Evolutionary conservation across 1,140 invertebrate species (phyloP), one percentile per base, ranked within the genome.

Genomic region (Camponotus pennsylvanicus): DNA sequence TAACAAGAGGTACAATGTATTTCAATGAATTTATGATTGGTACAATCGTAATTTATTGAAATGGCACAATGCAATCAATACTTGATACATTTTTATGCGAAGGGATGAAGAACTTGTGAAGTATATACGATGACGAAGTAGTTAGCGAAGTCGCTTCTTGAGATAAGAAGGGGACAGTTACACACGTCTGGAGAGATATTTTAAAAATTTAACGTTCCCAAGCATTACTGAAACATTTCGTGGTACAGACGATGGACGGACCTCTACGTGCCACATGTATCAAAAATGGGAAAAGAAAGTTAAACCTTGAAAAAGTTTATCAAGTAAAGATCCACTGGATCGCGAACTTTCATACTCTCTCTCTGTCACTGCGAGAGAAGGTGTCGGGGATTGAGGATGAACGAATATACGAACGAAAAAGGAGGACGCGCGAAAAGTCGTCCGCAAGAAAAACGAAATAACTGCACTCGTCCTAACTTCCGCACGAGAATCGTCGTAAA

Each of bases 381-480:
- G 67, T 88, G 84, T 86, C 66, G 40, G 18, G 27, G n/a, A 73
- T 34, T 49, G 49, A 32, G 21, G 66, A 59, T 21, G 55, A 34
- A 55, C 13, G 40, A 32, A 15, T 18, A 32, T 40, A 13, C 18
- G 32, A 34, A 55, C 45, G 13, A 34, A 15, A 69, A 21, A 42
- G 52, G 52, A 61, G 32, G n/a, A n/a, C n/a, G 55, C 55, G 45
- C 45, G 49, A 86, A 40, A 80, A 80, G 80, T 82, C 34, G 45
- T 3, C 42, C 34, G 52, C 34, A 40, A 79, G 71, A 83, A 86
- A 89, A 90, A 88, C 77, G 80, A 85, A 90, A 85, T 86, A 88
- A 82, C 86, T 83, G 71, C 83, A 55, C 27, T 80, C 69, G 59
- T 55, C 49, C 27, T 34, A 89, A 89, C 76, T 83, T 83, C 21